Evolutionary conservation across 35 echinoderm and acorn worm genomes (phyloP).

Genomic region (Ptychodera flava): DNA sequence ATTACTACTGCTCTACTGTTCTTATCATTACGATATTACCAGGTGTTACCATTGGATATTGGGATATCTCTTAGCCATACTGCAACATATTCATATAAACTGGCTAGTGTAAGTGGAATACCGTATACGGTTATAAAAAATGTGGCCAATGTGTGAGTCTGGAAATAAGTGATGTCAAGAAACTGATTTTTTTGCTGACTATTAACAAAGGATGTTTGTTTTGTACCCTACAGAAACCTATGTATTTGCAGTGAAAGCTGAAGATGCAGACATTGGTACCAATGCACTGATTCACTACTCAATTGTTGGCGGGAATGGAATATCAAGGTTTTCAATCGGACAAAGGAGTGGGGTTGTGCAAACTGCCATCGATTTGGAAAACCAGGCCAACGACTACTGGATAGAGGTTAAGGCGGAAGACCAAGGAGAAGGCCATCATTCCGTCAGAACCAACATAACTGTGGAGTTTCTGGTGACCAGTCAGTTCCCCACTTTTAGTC

Average conservation of each 20-base stretch:
- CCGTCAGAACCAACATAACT: slow-evolving; percentile 12
- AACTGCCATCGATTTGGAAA: slow-evolving; percentile 38
- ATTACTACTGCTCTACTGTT: too few species aligned
- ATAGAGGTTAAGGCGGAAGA: slow-evolving; percentile 73
- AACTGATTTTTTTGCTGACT: too few species aligned
- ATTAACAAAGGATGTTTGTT: too few species aligned
- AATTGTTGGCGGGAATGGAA: slow-evolving; percentile 43
- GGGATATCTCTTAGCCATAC: too few species aligned
- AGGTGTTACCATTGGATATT: too few species aligned
- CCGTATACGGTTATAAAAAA: too few species aligned
- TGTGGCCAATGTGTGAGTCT: too few species aligned
- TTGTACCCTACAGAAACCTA: slow-evolving; percentile 70
- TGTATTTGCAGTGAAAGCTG: slow-evolving; percentile 43
- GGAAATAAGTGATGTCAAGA: too few species aligned
- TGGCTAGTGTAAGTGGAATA: too few species aligned
- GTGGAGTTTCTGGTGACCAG: background rate
- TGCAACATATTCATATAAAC: too few species aligned
- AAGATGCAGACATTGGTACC: slow-evolving; percentile 40
- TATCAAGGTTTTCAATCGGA: slow-evolving; percentile 50
- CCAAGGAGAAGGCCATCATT: slow-evolving; percentile 18
- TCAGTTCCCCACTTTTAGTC: background rate
- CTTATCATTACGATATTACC: too few species aligned
- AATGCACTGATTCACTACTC: slow-evolving; percentile 67
- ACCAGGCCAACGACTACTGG: slow-evolving; percentile 30
- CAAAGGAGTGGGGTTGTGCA: slow-evolving; percentile 44